Percentiles rank a stretch among this genome's conserved stretches.
Evolutionary conservation across 2,888 invertebrate genomes (phyloP).

Genomic region (Baronia brevicornis): DNA sequence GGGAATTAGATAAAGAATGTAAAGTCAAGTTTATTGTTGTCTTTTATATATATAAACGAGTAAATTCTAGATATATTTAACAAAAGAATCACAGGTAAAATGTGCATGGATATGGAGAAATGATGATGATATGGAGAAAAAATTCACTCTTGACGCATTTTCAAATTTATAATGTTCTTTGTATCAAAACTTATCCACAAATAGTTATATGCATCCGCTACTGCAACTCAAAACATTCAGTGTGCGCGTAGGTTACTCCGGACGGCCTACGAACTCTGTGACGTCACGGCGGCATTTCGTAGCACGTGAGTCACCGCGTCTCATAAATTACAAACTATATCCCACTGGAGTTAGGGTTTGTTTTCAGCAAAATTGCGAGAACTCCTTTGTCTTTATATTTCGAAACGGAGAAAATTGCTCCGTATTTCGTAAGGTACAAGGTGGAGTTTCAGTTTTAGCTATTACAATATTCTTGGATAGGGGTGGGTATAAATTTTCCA

Average conservation of each 20-base stretch:
- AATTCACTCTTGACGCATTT: too few species aligned
- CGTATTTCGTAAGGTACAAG: constrained; percentile 37
- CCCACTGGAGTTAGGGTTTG: constrained; percentile 68
- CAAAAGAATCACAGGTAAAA: too few species aligned
- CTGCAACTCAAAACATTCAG: too few species aligned
- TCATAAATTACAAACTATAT: constrained; percentile 71
- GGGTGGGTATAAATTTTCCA: constrained; percentile 75
- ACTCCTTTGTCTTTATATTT: constrained; percentile 62
- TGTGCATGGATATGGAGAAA: too few species aligned
- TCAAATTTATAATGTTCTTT: too few species aligned
- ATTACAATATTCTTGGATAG: constrained; percentile 63
- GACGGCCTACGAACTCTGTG: constrained; percentile 38
- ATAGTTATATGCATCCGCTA: too few species aligned
- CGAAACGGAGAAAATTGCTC: constrained; percentile 33
- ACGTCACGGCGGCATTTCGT: constrained; percentile 61
- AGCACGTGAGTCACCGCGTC: constrained; percentile 61
- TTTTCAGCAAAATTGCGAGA: constrained; percentile 65
- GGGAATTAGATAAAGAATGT: constrained; percentile 52
- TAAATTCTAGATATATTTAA: too few species aligned
- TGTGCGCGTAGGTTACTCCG: constrained; percentile 4
- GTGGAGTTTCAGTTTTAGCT: constrained; percentile 36
- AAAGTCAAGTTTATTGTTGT: constrained; percentile 16
- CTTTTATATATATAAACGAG: too few species aligned
- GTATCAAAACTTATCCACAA: too few species aligned
- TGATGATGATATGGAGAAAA: too few species aligned